These are phyloP conservation scores for Spinibarbus caldwelli DNA, from an alignment of 2,797 vertebrate species.

Conservation along the genomic window DNA sequence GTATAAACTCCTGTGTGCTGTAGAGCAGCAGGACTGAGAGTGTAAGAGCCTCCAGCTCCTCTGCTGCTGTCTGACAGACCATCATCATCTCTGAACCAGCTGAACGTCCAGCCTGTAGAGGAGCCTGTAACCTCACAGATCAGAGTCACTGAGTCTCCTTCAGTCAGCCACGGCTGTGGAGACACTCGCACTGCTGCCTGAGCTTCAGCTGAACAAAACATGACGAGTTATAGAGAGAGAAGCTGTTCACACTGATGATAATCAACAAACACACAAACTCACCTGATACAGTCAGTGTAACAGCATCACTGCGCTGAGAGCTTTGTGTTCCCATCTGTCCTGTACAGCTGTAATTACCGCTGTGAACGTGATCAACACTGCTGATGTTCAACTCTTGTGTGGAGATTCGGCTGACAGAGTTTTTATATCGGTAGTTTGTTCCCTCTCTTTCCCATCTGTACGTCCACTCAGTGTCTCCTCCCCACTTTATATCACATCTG, in stretches of 20 bases:
- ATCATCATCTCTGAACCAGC: constrained; percentile 60
- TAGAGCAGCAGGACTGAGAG: constrained; percentile 45
- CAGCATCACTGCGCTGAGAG: not conserved
- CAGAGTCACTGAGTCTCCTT: constrained; percentile 62
- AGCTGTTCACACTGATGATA: not conserved
- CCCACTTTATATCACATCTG: constrained; percentile 26
- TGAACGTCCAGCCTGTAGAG: constrained; percentile 63
- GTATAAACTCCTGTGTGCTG: constrained; percentile 58
- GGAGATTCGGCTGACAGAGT: too few species aligned
- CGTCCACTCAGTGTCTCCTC: constrained; percentile 10
- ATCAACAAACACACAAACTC: constrained; percentile 13
- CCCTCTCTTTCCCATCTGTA: constrained; percentile 10
- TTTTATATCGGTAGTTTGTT: not conserved
- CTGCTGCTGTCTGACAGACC: constrained; percentile 50
- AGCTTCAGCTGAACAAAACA: constrained; percentile 14
- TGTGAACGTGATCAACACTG: not conserved
- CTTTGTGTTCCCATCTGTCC: not conserved
- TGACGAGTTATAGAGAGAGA: not conserved
- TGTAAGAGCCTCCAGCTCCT: constrained; percentile 17
- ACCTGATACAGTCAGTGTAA: constrained; percentile 6
- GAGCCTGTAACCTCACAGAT: constrained; percentile 35
- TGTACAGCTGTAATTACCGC: constrained; percentile 24
- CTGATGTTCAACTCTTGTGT: constrained; percentile 40
- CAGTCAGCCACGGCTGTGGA: constrained; percentile 58
- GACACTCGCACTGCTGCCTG: constrained; percentile 56